Evolutionary conservation across 2,888 invertebrate genomes (phyloP), one percentile per base, ranked within the genome.

Genomic region (Diaprepes abbreviatus): DNA sequence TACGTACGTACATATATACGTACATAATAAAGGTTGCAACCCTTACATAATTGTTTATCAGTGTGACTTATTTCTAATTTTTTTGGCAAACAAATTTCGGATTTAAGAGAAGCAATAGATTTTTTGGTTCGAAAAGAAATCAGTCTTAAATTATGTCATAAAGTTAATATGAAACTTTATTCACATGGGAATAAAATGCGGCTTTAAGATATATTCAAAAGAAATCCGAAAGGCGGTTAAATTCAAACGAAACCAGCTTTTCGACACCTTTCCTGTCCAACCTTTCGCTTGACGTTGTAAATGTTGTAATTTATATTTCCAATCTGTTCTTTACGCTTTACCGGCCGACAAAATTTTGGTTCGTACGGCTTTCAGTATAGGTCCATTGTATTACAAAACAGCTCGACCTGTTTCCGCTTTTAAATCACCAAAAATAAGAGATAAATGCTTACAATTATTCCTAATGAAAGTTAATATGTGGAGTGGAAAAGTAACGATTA

Each of bases 251-350:
- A 64, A 38, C 55, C 64, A 21, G 45, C 64, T 64, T 64, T 64
- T 64, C 64, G 64, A 64, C 64, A 64, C 55, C 64, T 64, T 64
- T 21, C 45, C 45, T 35, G 55, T 45, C 12, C 14, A 19, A 64
- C 43, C 55, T 55, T 55, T 64, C 43, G 33, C 64, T 43, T 17
- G 17, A 55, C 55, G 43, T 55, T 64, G 55, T 55, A 64, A 64
- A 55, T 35, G 54, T 54, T 16, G 64, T 64, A 64, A 64, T 64
- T 64, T 64, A 64, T 64, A 64, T 64, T 54, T 64, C 24, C 52
- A 64, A 55, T 55, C 35, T 43, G 54, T 55, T 54, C 55, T 40
- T 50, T 31, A 28, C 31, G 33, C 21, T 16, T 43, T 40, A 40
- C 64, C 45, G 16, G n/a, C 17, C 33, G 14, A 64, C 54, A 55